Percentiles rank a stretch among this genome's conserved stretches.
Conservation (phyloP, 2,113 vertebrate genomes). For the Balaeniceps rex region DNA sequence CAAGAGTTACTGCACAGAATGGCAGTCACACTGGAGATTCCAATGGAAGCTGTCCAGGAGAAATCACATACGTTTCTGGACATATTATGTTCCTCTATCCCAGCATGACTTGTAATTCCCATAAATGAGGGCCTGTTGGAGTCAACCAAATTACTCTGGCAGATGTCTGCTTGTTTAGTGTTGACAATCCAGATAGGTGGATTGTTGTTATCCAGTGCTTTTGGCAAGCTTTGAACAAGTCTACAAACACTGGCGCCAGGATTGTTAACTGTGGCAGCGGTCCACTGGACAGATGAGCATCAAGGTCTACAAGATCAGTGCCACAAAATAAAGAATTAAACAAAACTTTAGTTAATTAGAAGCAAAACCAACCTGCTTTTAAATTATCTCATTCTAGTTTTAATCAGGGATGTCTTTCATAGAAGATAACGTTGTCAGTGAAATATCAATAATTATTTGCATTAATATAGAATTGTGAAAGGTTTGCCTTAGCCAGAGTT, state of each 20-base stretch:
- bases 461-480: neutral
- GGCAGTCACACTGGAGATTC: neutral
- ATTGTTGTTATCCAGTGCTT: conserved; percentile 3
- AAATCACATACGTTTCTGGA: conserved; percentile 1
- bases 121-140: neutral
- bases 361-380: neutral
- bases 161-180: neutral
- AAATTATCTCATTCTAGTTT: neutral
- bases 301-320: neutral
- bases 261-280: neutral
- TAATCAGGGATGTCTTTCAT: neutral
- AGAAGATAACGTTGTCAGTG: neutral
- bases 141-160: conserved; percentile 26
- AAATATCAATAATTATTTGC: neutral
- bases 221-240: neutral
- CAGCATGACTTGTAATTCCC: conserved; percentile 1
- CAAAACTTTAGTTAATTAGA: neutral
- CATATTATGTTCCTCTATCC: neutral
- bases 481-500: neutral
- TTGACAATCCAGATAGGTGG: neutral
- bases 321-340: neutral
- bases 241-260: accelerated
- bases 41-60: conserved; percentile 1
- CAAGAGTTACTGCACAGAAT: neutral
- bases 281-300: neutral